phyloP scores from a whole-genome alignment of 2,113 vertebrate genomes.

The Tychaedon coryphoeus region DNA sequence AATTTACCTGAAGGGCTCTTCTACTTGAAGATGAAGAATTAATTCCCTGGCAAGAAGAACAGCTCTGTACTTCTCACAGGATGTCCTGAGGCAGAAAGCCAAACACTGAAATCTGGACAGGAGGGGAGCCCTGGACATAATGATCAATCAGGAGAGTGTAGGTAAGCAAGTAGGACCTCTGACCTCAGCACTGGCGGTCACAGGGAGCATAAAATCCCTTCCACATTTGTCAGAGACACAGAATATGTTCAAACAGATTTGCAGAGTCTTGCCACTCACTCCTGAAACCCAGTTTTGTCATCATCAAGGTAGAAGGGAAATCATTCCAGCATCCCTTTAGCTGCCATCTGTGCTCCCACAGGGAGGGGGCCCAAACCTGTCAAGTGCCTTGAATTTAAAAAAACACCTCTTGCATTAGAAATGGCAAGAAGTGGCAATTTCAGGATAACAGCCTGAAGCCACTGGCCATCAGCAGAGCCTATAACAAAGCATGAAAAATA shows the following conservation, averaged over 20 bases:
- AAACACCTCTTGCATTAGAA: background rate
- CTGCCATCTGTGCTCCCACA: background rate
- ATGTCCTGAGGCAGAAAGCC: background rate
- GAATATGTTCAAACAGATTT: background rate
- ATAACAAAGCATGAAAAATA: background rate
- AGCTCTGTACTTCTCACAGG: background rate
- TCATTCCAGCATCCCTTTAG: constrained; percentile 6
- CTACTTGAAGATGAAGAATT: background rate
- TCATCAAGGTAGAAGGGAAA: background rate
- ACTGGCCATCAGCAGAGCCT: background rate
- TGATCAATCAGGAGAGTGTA: rapidly evolving
- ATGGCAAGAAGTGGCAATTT: background rate
- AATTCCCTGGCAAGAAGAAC: background rate
- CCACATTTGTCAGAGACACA: background rate
- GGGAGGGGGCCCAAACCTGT: constrained; percentile 24
- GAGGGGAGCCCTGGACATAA: background rate
- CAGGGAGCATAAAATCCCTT: background rate
- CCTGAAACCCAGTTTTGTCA: background rate
- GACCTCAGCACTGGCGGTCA: background rate
- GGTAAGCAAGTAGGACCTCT: background rate
- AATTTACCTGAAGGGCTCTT: background rate
- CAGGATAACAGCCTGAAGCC: background rate
- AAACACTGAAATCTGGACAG: background rate
- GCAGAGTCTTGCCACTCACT: background rate
- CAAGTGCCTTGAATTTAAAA: constrained; percentile 5